These are phyloP conservation scores for Zenarchopterus dispar DNA, from an alignment of 2,797 vertebrate genomes.

Conservation along the genomic window DNA sequence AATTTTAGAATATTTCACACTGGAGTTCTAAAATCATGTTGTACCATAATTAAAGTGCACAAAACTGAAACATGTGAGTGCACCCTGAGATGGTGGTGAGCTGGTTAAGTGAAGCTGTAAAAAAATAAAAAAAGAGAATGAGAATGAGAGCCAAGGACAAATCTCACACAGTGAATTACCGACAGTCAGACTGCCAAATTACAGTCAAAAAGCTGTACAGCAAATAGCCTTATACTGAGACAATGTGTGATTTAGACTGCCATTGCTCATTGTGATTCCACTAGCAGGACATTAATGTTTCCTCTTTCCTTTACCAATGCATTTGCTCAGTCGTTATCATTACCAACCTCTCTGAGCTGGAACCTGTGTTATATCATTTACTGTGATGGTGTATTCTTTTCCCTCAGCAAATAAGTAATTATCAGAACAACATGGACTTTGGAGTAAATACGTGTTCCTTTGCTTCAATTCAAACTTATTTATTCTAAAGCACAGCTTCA, in stretches of 20 bases:
- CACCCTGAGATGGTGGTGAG: conserved; percentile 17
- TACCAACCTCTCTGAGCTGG: conserved; percentile 9
- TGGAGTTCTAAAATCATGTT: conserved; percentile 3
- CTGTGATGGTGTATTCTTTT: conserved; percentile 17
- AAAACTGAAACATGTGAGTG: conserved; percentile 20
- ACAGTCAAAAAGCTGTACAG: conserved; percentile 46
- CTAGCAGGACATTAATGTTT: conserved; percentile 50
- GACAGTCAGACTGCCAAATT: conserved; percentile 41
- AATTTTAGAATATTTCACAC: conserved; percentile 4
- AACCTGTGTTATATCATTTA: conserved; percentile 14
- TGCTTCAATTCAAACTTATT: too few species aligned
- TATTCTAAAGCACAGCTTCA: too few species aligned
- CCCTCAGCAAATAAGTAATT: not conserved
- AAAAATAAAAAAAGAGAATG: not conserved
- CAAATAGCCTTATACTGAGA: conserved; percentile 50
- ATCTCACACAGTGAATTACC: conserved; percentile 32
- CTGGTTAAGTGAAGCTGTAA: too few species aligned
- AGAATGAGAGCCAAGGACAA: conserved; percentile 28
- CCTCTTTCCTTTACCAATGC: conserved; percentile 35
- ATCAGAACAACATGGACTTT: too few species aligned
- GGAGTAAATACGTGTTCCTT: too few species aligned
- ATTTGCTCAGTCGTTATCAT: conserved; percentile 26
- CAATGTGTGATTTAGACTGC: conserved; percentile 56
- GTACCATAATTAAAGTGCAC: conserved; percentile 1
- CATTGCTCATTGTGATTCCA: conserved; percentile 40